Evolutionary conservation across 2,888 invertebrate genomes (phyloP).

Genomic region (Spodoptera picta): DNA sequence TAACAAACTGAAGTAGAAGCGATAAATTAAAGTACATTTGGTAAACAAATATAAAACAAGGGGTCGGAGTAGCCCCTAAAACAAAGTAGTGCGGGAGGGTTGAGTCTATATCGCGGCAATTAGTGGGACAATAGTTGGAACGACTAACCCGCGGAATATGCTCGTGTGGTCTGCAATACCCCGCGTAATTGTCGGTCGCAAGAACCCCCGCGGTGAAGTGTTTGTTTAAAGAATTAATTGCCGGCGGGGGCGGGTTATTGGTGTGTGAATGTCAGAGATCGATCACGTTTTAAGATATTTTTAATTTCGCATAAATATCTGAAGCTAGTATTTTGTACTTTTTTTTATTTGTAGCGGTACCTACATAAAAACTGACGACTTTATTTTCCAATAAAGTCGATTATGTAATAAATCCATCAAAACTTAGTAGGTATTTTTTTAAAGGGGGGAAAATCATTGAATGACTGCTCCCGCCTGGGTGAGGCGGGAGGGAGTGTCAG

Average conservation of each 20-base stretch:
- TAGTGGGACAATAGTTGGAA: conserved; percentile 58
- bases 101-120: conserved; percentile 60
- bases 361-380: no score
- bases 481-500: no score
- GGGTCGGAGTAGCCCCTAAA: conserved; percentile 36
- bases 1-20: no score
- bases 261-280: conserved; percentile 1
- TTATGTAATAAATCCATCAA: no score
- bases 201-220: conserved; percentile 39
- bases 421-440: no score
- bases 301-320: background rate
- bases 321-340: no score
- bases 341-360: no score
- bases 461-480: no score
- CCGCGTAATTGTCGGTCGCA: conserved; percentile 48
- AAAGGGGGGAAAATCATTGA: no score
- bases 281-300: conserved; percentile 1
- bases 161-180: conserved; percentile 62
- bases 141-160: conserved; percentile 69
- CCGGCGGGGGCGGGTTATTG: conserved; percentile 14
- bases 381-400: no score
- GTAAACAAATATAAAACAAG: conserved; percentile 29
- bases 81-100: conserved; percentile 53
- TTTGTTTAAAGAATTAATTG: conserved; percentile 53
- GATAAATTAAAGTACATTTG: no score